Percentiles rank a stretch among this genome's conserved stretches.
Conservation (phyloP, 2,113 vertebrate species). For the Chunga burmeisteri region DNA sequence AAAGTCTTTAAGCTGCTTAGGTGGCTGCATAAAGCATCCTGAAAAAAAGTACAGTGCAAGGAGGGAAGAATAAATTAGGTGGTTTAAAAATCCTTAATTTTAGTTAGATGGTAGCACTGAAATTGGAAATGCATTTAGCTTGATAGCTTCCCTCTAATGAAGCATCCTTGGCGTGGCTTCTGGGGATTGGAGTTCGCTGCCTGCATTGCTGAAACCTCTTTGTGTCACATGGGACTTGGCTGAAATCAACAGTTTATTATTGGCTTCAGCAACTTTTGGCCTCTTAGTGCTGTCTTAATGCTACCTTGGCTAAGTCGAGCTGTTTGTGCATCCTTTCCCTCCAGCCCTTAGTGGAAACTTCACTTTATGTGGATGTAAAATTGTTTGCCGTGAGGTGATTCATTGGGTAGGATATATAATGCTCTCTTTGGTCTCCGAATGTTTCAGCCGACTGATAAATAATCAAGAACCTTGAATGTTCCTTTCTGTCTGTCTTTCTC, state of each 20-base stretch:
- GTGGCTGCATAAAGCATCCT: not conserved
- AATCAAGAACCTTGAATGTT: conserved; percentile 29
- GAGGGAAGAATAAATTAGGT: not conserved
- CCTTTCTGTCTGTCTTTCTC: conserved; percentile 31
- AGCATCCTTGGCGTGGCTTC: not conserved
- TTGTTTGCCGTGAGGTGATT: not conserved
- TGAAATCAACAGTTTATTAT: not conserved
- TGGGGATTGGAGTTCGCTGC: not conserved
- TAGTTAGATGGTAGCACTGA: not conserved
- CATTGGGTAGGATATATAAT: not conserved
- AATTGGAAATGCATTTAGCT: not conserved
- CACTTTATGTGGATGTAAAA: not conserved
- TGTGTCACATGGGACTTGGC: not conserved
- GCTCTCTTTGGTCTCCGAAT: not conserved
- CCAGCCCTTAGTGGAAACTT: not conserved
- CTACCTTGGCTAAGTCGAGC: not conserved
- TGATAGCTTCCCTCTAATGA: not conserved
- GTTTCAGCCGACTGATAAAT: conserved; percentile 43
- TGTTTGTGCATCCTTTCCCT: not conserved
- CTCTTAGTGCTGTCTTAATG: not conserved
- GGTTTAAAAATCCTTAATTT: not conserved
- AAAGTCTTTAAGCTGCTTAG: not conserved
- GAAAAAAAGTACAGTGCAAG: not conserved
- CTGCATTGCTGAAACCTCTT: not conserved
- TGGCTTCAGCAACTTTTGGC: not conserved